Conservation (phyloP, 53 echinoderm and acorn worm species). For the Patiria pectinifera region DNA sequence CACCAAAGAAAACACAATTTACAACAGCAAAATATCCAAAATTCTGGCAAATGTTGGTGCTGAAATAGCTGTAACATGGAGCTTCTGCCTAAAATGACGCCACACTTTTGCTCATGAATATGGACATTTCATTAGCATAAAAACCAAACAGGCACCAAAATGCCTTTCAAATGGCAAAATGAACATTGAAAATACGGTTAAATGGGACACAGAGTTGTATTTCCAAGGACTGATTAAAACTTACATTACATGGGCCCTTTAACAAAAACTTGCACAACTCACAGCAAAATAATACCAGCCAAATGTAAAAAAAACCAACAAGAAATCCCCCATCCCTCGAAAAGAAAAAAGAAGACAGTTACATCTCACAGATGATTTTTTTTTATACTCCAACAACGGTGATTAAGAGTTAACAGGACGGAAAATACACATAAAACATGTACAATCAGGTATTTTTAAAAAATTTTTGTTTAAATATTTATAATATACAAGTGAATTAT, state of each 20-base stretch:
- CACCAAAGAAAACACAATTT: too few relatives aligned
- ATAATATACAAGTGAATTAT: slow-evolving; percentile 47
- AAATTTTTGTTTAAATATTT: slow-evolving; percentile 26
- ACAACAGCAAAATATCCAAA: too few relatives aligned
- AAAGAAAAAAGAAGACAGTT: not conserved
- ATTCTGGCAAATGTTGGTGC: too few relatives aligned
- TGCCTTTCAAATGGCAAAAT: too few relatives aligned
- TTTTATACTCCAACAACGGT: slow-evolving; percentile 36
- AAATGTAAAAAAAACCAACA: not conserved
- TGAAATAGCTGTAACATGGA: too few relatives aligned
- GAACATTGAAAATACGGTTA: too few relatives aligned
- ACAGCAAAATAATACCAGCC: not conserved
- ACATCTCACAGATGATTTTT: slow-evolving; percentile 11
- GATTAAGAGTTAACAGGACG: slow-evolving; percentile 50
- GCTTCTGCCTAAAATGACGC: too few relatives aligned
- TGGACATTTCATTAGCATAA: too few relatives aligned
- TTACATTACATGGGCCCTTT: not conserved
- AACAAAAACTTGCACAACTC: not conserved
- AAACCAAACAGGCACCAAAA: too few relatives aligned
- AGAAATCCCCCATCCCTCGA: not conserved
- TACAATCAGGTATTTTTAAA: slow-evolving; percentile 40
- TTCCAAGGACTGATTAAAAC: too few relatives aligned
- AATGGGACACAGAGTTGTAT: too few relatives aligned
- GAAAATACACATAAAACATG: slow-evolving; percentile 62
- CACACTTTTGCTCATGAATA: too few relatives aligned